A percentile compares a stretch with the other conserved stretches of the same genome.
Evolutionary conservation across 2,113 vertebrate species (phyloP).

Genomic region (Malurus elegans): DNA sequence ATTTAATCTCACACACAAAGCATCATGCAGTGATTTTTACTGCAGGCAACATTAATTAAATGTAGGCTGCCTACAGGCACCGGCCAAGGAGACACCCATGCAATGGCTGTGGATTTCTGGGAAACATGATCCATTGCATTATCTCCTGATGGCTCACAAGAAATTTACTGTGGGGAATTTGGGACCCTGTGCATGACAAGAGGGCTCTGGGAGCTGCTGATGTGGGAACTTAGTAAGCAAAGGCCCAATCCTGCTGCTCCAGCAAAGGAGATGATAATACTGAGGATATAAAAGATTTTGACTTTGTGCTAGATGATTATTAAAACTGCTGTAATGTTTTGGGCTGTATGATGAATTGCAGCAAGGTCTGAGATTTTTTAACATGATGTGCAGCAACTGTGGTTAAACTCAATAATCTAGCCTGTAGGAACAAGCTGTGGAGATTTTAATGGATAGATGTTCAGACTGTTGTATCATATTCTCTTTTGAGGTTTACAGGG

Average conservation of each 20-base stretch:
- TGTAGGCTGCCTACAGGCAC: not conserved
- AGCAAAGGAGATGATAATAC: not conserved
- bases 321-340: not conserved
- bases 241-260: rapidly evolving
- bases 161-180: not conserved
- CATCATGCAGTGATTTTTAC: not conserved
- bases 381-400: not conserved
- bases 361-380: not conserved
- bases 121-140: not conserved
- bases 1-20: not conserved
- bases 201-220: rapidly evolving
- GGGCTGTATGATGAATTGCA: not conserved
- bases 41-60: not conserved
- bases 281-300: not conserved
- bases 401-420: not conserved
- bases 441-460: not conserved
- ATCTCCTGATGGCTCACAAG: not conserved
- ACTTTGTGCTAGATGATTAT: not conserved
- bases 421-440: not conserved
- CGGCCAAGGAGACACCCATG: not conserved
- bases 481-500: not conserved
- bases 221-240: not conserved
- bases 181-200: not conserved
- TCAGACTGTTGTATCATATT: not conserved
- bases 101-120: not conserved